These are phyloP conservation scores for Tetraodon nigroviridis DNA, from an alignment of 2,113 vertebrate species.

Conservation along the genomic window DNA sequence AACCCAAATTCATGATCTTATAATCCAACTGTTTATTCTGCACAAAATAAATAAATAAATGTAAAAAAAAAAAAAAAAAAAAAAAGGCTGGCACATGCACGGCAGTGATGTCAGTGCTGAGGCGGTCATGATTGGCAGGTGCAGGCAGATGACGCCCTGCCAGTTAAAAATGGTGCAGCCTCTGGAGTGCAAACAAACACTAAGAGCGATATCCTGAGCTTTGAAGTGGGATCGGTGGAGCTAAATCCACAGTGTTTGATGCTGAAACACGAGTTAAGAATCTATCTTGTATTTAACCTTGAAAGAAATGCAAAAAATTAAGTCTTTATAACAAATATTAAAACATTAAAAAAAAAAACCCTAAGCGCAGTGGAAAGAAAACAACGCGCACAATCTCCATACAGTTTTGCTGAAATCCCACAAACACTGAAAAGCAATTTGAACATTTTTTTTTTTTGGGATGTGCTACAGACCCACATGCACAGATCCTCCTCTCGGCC, in stretches of 20 bases:
- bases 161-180: slow-evolving; percentile 12
- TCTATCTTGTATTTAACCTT: too few species aligned
- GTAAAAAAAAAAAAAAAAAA: too few species aligned
- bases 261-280: too few species aligned
- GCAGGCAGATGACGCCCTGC: slow-evolving; percentile 5
- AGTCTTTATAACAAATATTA: too few species aligned
- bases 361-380: background rate
- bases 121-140: slow-evolving; percentile 24
- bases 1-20: slow-evolving; percentile 68
- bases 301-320: too few species aligned
- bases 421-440: slow-evolving; percentile 9
- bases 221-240: background rate
- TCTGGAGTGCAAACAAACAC: slow-evolving; percentile 7
- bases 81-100: slow-evolving; percentile 15
- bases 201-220: background rate
- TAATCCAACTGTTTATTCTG: slow-evolving; percentile 66
- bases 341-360: too few species aligned
- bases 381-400: background rate
- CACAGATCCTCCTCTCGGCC: slow-evolving; percentile 22
- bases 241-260: too few species aligned
- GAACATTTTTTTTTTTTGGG: background rate
- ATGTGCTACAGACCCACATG: slow-evolving; percentile 19
- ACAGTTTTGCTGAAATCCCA: background rate
- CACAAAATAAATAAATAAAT: slow-evolving; percentile 26
- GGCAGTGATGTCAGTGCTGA: slow-evolving; percentile 23